phyloP scores from a whole-genome alignment of 2,797 vertebrate genomes.

The Otolemur crassicaudatus region DNA sequence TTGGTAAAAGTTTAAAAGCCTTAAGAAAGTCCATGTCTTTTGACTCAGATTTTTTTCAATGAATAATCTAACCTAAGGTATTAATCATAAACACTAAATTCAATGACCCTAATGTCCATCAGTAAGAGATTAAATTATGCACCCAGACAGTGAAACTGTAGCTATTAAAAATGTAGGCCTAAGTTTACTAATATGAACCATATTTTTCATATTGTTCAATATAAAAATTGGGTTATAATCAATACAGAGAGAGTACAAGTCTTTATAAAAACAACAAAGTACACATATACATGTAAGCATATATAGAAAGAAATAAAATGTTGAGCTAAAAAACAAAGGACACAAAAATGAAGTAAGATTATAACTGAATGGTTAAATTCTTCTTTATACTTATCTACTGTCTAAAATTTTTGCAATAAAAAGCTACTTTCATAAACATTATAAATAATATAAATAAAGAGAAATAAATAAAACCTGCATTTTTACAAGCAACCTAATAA shows the following conservation, averaged over 20 bases:
- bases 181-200: conserved; percentile 33
- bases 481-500: conserved; percentile 45
- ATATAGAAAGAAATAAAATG: background rate
- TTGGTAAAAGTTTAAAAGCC: background rate
- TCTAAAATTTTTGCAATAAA: conserved; percentile 29
- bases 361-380: background rate
- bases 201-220: background rate
- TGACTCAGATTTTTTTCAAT: conserved; percentile 33
- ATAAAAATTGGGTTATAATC: background rate
- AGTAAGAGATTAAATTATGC: conserved; percentile 7
- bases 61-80: conserved; percentile 34
- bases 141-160: background rate
- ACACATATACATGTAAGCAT: background rate
- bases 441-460: background rate
- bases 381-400: background rate
- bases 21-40: background rate
- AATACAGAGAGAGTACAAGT: background rate
- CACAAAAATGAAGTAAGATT: conserved; percentile 23
- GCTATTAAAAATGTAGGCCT: conserved; percentile 22
- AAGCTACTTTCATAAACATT: conserved; percentile 40
- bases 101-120: conserved; percentile 10
- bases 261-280: background rate
- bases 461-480: background rate
- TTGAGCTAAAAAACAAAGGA: background rate
- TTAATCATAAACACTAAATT: background rate